Percentiles rank a stretch among this genome's conserved stretches.
Evolutionary conservation across 2,888 invertebrate species (phyloP).

Genomic region (Melieria crassipennis): DNA sequence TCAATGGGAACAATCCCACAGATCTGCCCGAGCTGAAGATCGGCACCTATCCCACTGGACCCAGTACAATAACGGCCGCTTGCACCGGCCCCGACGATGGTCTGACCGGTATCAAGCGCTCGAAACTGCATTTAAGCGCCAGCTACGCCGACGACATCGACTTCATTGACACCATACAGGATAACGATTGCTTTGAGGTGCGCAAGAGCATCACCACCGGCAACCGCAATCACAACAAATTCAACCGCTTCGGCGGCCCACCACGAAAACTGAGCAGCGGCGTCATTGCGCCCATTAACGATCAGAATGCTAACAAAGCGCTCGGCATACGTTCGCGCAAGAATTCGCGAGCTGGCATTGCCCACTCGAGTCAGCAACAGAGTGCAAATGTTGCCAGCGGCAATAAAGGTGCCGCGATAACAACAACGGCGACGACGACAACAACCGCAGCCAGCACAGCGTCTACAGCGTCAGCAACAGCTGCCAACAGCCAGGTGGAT

Average conservation of each 20-base stretch:
- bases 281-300: constrained; percentile 46
- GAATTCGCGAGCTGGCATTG: constrained; percentile 59
- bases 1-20: constrained; percentile 77
- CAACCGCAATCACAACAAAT: constrained; percentile 53
- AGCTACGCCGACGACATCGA: constrained; percentile 75
- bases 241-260: constrained; percentile 49
- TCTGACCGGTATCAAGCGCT: constrained; percentile 76
- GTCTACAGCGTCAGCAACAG: constrained; percentile 20
- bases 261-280: constrained; percentile 44
- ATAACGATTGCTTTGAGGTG: constrained; percentile 61
- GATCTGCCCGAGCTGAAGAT: constrained; percentile 75
- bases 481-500: constrained; percentile 29
- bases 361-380: constrained; percentile 42
- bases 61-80: constrained; percentile 74
- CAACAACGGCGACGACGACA: constrained; percentile 9
- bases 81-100: constrained; percentile 87
- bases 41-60: constrained; percentile 67
- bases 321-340: constrained; percentile 59
- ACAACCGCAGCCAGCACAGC: constrained; percentile 15
- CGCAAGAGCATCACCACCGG: constrained; percentile 56
- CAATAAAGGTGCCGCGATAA: neutral
- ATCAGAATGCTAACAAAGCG: constrained; percentile 54
- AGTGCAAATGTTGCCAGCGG: constrained; percentile 10
- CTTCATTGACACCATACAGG: constrained; percentile 73
- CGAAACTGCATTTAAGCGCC: constrained; percentile 73